Base-by-base conservation (phyloP, 2,888 invertebrate species). In the Julus scandinavius region DNA sequence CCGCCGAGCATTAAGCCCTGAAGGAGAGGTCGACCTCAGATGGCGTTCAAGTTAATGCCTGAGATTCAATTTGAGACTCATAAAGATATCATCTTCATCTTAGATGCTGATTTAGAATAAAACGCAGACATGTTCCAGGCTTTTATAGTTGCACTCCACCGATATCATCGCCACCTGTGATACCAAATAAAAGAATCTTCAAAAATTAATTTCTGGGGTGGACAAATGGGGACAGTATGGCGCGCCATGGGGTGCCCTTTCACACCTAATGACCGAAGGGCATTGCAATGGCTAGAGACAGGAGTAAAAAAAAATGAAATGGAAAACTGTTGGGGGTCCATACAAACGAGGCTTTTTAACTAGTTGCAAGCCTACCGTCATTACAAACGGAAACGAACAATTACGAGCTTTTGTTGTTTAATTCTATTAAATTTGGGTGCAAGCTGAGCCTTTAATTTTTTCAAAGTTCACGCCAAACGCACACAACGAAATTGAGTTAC, bases 201-300 rank as follows among this genome's bases (percentile, higher is more conserved):
- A 72, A 29, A 72, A 72, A 72, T 72, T 72, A 72, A 72, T 72
- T 72, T 72, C 72, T 29, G 9, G 72, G 11, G 72, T 72, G 72
- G 72, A 72, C 72, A 72, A 72, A 72, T 72, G 72, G 72, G 72
- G 72, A 72, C 72, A 72, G n/a, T 72, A 72, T 72, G 72, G 72
- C n/a, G 72, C 72, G 7, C 72, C 72, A 29, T 72, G 72, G 72
- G 72, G 72, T 72, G 72, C 6, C 72, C 72, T 72, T 29, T 72
- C 72, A 29, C 72, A 29, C 29, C 72, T 72, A 72, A 72, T 29
- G 72, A 29, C 72, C 72, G 29, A 29, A 72, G 72, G 72, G 72
- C 72, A 72, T 72, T 11, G 29, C 72, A 29, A 9, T 29, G 72
- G 72, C 29, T 29, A 29, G 72, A 72, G 11, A 29, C 63, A 2